Percentiles rank a stretch among this genome's conserved stretches.
These are phyloP conservation scores for Chorisops tibialis DNA, from an alignment of 2,888 invertebrate genomes.

Conservation along the genomic window DNA sequence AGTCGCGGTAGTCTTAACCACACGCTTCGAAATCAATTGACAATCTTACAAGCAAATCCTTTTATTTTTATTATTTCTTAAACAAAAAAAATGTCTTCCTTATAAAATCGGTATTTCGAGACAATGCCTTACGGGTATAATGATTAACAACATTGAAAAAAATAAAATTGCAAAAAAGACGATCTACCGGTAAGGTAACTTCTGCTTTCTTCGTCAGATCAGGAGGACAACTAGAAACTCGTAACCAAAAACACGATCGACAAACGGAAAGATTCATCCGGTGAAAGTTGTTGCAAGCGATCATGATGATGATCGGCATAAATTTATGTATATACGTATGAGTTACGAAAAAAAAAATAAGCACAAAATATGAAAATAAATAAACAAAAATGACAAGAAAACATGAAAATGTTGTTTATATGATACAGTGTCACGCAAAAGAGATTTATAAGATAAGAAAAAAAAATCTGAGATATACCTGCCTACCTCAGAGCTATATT, in stretches of 20 bases:
- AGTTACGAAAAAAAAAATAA: background rate
- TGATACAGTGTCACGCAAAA: background rate
- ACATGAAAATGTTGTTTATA: constrained; percentile 1
- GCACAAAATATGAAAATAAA: constrained; percentile 1
- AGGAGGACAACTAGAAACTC: background rate
- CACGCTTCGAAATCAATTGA: no score
- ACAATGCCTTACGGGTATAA: constrained; percentile 17
- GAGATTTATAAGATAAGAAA: background rate
- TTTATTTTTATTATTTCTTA: background rate
- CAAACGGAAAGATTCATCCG: constrained; percentile 24
- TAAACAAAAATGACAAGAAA: constrained; percentile 15
- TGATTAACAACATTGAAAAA: constrained; percentile 16
- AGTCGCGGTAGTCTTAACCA: no score
- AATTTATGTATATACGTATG: background rate
- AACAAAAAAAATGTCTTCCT: no score
- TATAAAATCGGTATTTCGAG: background rate
- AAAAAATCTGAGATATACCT: background rate
- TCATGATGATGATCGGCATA: constrained; percentile 7
- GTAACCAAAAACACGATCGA: background rate
- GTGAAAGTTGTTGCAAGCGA: constrained; percentile 24
- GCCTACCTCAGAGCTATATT: background rate
- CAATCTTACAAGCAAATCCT: background rate
- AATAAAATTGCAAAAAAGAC: constrained; percentile 1
- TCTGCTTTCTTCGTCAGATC: constrained; percentile 19
- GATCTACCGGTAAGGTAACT: constrained; percentile 16